A percentile compares a stretch with the other conserved stretches of the same genome.
These are phyloP conservation scores for Climacteris rufus DNA, from an alignment of 2,113 vertebrate species.

Conservation along the genomic window DNA sequence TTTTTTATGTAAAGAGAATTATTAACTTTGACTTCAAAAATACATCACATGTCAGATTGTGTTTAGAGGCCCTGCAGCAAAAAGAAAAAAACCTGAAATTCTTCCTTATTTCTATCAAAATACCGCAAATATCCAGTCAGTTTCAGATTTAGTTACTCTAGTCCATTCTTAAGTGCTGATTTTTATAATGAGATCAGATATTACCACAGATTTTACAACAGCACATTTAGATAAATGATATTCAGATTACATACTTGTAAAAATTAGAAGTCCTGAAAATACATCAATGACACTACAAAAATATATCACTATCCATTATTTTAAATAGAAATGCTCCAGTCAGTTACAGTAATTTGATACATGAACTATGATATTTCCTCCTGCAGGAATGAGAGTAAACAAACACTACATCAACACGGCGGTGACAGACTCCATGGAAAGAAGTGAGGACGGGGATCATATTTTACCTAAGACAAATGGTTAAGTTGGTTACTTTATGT, in stretches of 20 bases:
- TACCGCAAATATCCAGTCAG: slow-evolving; percentile 65
- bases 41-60: slow-evolving; percentile 76
- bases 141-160: slow-evolving; percentile 72
- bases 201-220: slow-evolving; percentile 13
- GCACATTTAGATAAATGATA: slow-evolving; percentile 32
- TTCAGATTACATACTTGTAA: slow-evolving; percentile 55
- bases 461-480: slow-evolving; percentile 76
- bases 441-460: slow-evolving; percentile 64
- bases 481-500: slow-evolving; percentile 72
- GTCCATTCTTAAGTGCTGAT: slow-evolving; percentile 56
- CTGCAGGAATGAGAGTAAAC: slow-evolving; percentile 70
- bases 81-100: slow-evolving; percentile 60
- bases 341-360: slow-evolving; percentile 75
- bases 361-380: slow-evolving; percentile 70
- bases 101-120: slow-evolving; percentile 76
- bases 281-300: slow-evolving; percentile 44
- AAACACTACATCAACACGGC: slow-evolving; percentile 70
- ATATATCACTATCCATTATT: slow-evolving; percentile 58
- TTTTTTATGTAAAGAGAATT: slow-evolving; percentile 81
- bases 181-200: slow-evolving; percentile 64
- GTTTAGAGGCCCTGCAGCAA: slow-evolving; percentile 77
- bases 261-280: slow-evolving; percentile 59
- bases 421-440: slow-evolving; percentile 64
- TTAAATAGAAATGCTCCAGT: slow-evolving; percentile 74
- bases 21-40: slow-evolving; percentile 84